A percentile compares a stretch with the other conserved stretches of the same genome.
Evolutionary conservation across 2,113 vertebrate species (phyloP).

Genomic region (Heterocephalus glaber): DNA sequence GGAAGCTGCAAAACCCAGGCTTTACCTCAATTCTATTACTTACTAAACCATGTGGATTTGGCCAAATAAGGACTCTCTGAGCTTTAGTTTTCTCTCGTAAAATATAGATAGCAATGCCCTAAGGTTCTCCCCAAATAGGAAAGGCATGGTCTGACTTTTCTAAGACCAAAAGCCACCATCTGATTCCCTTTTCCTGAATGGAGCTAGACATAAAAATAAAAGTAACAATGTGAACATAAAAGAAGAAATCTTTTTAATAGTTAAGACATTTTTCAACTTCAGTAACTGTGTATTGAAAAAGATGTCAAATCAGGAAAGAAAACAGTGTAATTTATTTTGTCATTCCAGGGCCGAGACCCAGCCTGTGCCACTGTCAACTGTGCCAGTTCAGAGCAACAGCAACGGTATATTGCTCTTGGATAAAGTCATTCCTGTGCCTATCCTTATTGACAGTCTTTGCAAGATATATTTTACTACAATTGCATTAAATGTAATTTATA

Average conservation of each 20-base stretch:
- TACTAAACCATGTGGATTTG: constrained; percentile 1
- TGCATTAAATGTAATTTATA: constrained; percentile 66
- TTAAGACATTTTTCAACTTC: constrained; percentile 40
- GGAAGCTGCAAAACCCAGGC: not conserved
- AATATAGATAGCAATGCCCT: not conserved
- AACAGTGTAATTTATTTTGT: constrained; percentile 54
- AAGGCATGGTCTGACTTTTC: not conserved
- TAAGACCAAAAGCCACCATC: not conserved
- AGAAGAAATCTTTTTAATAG: constrained; percentile 15
- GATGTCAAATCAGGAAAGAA: constrained; percentile 36
- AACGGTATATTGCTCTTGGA: not conserved
- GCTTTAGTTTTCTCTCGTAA: constrained; percentile 32
- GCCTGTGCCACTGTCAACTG: not conserved
- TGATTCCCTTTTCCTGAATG: not conserved
- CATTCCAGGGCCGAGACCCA: not conserved
- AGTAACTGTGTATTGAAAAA: constrained; percentile 56
- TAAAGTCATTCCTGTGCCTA: not conserved
- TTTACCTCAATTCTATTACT: constrained; percentile 43
- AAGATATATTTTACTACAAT: not conserved
- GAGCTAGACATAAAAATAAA: constrained; percentile 43
- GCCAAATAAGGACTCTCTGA: not conserved
- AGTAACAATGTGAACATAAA: constrained; percentile 50
- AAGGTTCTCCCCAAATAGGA: not conserved
- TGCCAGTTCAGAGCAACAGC: not conserved
- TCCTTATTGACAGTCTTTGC: not conserved